phyloP scores from a whole-genome alignment of 2,797 vertebrate genomes.

The Zalophus californianus region DNA sequence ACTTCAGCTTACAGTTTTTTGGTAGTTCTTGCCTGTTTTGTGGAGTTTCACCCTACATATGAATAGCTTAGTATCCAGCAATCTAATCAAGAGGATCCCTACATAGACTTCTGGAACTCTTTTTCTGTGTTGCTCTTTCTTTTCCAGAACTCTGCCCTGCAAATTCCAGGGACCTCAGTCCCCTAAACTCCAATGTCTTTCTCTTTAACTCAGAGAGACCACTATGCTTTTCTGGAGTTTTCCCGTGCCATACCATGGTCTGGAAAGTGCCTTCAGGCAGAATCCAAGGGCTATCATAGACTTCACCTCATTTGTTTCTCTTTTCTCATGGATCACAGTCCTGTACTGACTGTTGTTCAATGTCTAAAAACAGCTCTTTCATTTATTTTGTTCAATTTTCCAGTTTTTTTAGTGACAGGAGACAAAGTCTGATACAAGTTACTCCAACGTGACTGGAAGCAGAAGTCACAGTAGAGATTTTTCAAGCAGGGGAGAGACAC shows the following conservation, averaged over 20 bases:
- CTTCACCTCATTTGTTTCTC: neutral
- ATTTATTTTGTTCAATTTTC: neutral
- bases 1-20: neutral
- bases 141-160: slow-evolving; percentile 17
- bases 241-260: neutral
- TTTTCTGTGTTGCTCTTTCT: neutral
- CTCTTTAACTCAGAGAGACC: neutral
- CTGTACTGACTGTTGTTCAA: neutral
- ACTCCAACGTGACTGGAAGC: neutral
- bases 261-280: slow-evolving; percentile 29
- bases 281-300: neutral
- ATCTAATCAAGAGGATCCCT: neutral
- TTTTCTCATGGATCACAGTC: neutral
- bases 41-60: neutral
- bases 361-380: neutral
- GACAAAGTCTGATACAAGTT: neutral
- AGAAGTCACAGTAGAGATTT: slow-evolving; percentile 9
- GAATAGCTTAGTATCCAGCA: neutral
- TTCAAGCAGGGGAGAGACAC: neutral
- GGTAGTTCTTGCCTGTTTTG: neutral
- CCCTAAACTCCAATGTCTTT: neutral
- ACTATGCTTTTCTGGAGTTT: neutral
- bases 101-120: neutral
- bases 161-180: neutral
- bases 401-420: neutral